Base-by-base conservation (phyloP, 2,888 invertebrate genomes). In the Neoitamus cyanurus region DNA sequence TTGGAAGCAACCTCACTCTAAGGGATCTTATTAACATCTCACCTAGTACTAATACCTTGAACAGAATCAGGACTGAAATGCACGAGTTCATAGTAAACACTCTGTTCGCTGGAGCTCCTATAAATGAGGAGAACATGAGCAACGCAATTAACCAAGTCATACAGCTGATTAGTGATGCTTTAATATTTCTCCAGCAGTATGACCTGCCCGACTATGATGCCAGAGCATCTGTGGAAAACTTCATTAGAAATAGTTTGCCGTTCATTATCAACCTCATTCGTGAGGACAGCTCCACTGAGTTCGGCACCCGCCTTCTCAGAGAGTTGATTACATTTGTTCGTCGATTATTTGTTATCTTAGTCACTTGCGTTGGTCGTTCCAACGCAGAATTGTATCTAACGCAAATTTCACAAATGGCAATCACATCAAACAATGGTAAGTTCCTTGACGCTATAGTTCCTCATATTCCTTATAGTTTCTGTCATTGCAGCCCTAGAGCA, bases 381-480 rank as follows among this genome's bases (percentile, higher is more conserved):
- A 90, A 90, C 88, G 89, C 91, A 0, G 89, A 90, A 86, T 86
- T 89, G 37, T 91, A 88, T 84, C 90, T 90, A 89, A 87, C 88
- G 34, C 90, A 90, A 85, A 86, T 91, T 83, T 90, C 89, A 88
- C 88, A 89, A 31, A 86, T 88, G 75, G 87, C 90, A 1, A 84
- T 86, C 82, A 86, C 85, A 25, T 88, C 89, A 70, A 87, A 85
- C 84, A 85, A 84, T 31, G 80, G 88, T 87, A 86, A 86, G 86
- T 84, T 31, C 0, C 1, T 11, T 34, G 2, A 25, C 30, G 28
- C 37, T 46, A 36, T 15, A 20, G 13, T 11, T 77, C 9, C 42
- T 42, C n/a, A 42, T 42, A 42, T 42, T 77, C n/a, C 36, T 13
- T 25, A 28, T 46, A 42, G 15, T 75, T 28, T 28, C 25, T 34